phyloP scores from a whole-genome alignment of 2,888 invertebrate species.

The Xiphydria camelus region DNA sequence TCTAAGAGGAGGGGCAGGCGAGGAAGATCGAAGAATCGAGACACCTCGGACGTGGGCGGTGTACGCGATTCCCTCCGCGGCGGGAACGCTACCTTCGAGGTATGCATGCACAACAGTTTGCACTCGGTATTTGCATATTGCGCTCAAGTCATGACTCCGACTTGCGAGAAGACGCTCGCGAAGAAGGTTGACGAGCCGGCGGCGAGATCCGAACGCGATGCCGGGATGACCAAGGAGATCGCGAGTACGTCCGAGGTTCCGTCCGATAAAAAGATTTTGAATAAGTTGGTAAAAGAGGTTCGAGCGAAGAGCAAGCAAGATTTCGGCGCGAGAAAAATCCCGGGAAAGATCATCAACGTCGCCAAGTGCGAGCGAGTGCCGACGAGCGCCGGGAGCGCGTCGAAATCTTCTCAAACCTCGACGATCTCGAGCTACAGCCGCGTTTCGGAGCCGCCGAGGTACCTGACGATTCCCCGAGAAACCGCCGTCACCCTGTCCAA shows the following conservation, averaged over 20 bases:
- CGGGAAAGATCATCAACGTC: not conserved
- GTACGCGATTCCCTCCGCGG: too few relatives aligned
- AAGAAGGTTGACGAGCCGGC: slow-evolving; percentile 8
- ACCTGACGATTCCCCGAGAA: slow-evolving; percentile 16
- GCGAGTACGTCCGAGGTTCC: not conserved
- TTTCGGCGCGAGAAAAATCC: not conserved
- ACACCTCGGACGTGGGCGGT: slow-evolving; percentile 1
- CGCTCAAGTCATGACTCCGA: slow-evolving; percentile 32
- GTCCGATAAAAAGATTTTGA: not conserved
- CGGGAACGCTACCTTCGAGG: slow-evolving; percentile 33
- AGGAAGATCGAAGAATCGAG: not conserved
- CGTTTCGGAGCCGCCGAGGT: slow-evolving; percentile 8
- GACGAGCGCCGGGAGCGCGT: not conserved
- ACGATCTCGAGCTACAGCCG: not conserved
- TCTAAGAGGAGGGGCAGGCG: not conserved
- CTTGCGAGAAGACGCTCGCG: slow-evolving; percentile 27
- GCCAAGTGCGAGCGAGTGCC: not conserved
- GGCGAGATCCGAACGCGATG: not conserved
- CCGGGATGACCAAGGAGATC: not conserved
- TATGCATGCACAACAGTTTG: slow-evolving; percentile 43
- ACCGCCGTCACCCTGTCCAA: slow-evolving; percentile 5
- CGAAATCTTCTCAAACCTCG: slow-evolving; percentile 2
- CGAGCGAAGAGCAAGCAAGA: not conserved
- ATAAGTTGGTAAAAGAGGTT: not conserved
- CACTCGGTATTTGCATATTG: slow-evolving; percentile 45